Evolutionary conservation across 2,888 invertebrate genomes (phyloP), one percentile per base, ranked within the genome.

Genomic region (Augochlorella aurata): DNA sequence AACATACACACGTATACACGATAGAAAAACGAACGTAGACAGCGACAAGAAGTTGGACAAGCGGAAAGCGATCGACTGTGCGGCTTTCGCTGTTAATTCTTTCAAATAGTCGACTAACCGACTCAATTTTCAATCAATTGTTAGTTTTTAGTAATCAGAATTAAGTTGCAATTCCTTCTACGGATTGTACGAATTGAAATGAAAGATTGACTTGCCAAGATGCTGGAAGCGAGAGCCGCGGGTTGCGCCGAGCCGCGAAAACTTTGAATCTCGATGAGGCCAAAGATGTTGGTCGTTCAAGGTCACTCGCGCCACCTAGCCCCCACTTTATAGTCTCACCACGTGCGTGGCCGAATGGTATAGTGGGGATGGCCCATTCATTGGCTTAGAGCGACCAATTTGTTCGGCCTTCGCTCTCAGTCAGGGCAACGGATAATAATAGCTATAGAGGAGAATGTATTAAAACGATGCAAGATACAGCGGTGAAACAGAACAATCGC

Each of bases 241-340:
- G 29, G 58, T 29, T 8, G 58, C 24, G 24, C 10, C 18, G 8
- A 63, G 63, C 63, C 38, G 49, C 14, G 47, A 49, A 16, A 67
- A 47, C 45, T 21, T 21, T 14, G 45, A 67, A 67, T 18, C 67
- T 24, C 24, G 24, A 47, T 0, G 47, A 63, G 49, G 49, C 29
- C 38, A 65, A 50, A 44, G 50, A 65, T 65, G 18, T 65, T 65
- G 72, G 21, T 63, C 49, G 63, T 38, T 72, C 63, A 49, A 38
- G n/a, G n/a, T 61, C 49, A 12, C 18, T 71, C 45, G 66, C 14
- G 45, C n/a, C 47, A 45, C 65, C 65, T 65, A 10, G 24, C 45
- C 21, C 66, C 2, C 21, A 2, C n/a, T 21, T 21, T 8, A 24
- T 44, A 14, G 21, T 47, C 12, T 12, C 21, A 21, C 66, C 44